A percentile compares a stretch with the other conserved stretches of the same genome.
Conservation (phyloP, 2,113 vertebrate genomes). For the Halichoeres trimaculatus region DNA sequence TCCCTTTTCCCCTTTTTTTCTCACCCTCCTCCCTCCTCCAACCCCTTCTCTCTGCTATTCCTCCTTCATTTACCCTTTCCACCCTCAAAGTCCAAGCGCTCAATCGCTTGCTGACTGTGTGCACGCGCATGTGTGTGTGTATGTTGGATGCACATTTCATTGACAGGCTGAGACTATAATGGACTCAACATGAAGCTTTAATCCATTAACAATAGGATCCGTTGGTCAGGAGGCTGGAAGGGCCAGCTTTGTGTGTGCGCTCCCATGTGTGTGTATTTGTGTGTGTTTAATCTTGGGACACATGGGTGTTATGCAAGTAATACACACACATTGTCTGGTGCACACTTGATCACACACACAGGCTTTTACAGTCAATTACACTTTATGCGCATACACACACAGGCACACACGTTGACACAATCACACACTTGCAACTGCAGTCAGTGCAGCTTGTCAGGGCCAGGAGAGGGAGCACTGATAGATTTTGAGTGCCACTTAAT, state of each 20-base stretch:
- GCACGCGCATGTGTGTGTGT: constrained; percentile 76
- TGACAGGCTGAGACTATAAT: constrained; percentile 81
- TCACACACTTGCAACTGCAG: constrained; percentile 38
- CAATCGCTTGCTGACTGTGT: constrained; percentile 46
- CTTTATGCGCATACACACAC: constrained; percentile 20
- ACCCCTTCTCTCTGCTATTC: constrained; percentile 51
- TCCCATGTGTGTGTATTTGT: constrained; percentile 16
- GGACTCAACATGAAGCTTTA: constrained; percentile 83
- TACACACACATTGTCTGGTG: constrained; percentile 59
- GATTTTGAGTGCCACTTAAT: constrained; percentile 79
- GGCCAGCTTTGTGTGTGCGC: constrained; percentile 17
- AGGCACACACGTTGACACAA: constrained; percentile 19
- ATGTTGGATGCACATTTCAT: constrained; percentile 83
- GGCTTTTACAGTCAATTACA: constrained; percentile 74
- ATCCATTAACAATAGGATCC: constrained; percentile 81
- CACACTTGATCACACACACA: constrained; percentile 61
- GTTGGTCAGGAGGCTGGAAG: constrained; percentile 73
- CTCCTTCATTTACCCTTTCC: constrained; percentile 77
- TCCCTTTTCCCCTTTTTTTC: constrained; percentile 44
- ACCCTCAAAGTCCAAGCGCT: constrained; percentile 47
- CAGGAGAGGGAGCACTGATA: constrained; percentile 74
- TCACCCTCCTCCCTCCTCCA: constrained; percentile 35
- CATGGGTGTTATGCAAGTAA: constrained; percentile 60
- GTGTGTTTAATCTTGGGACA: constrained; percentile 43
- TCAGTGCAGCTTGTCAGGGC: constrained; percentile 63